Evolutionary conservation across 2,797 vertebrate genomes (phyloP), one percentile per base, ranked within the genome.

Genomic region (Sebastes kiyomatsui): DNA sequence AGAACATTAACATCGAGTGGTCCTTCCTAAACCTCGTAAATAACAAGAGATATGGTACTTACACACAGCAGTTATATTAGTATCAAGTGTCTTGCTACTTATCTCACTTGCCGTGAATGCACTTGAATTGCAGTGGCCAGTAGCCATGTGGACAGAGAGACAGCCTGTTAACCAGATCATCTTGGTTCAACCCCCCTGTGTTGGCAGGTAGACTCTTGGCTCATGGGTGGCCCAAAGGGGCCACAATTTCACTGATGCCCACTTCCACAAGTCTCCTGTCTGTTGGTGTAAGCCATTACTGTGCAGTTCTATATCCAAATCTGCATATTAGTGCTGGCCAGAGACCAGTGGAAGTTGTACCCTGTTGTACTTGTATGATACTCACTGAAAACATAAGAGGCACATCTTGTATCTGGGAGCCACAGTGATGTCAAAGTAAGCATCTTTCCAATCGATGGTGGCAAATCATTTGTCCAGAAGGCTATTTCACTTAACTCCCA

Each of bases 101-200:
- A 55, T 81, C 58, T 59, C 68, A 67, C 61, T 72, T 59, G 35
- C 25, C 42, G 32, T 70, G 72, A 79, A 79, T 79, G 62, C 32
- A 61, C 54, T 83, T 70, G 58, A 80, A 82, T 52, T 73, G 22
- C 64, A 42, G 67, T 82, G 75, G 64, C 67, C 42, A 20, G 32
- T 27, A 66, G 73, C 71, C 72, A 82, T 85, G 64, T 62, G 46
- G 79, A 77, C 56, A 83, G 49, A 84, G 59, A 82, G 67, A 67
- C 55, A 72, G 65, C 69, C 64, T 69, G 56, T 82, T 82, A 67
- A 87, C 46, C 71, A 80, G 35, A 89, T 81, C 74, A 80, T 83
- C 69, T 60, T 55, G 27, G 66, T 77, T 87, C 69, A 83, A 67
- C 61, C 32, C 67, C 72, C 58, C 30, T 70, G 74, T 64, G 61